Evolutionary conservation across 2,888 invertebrate genomes (phyloP), one percentile per base, ranked within the genome.

Genomic region (Dermolepida albohirtum): DNA sequence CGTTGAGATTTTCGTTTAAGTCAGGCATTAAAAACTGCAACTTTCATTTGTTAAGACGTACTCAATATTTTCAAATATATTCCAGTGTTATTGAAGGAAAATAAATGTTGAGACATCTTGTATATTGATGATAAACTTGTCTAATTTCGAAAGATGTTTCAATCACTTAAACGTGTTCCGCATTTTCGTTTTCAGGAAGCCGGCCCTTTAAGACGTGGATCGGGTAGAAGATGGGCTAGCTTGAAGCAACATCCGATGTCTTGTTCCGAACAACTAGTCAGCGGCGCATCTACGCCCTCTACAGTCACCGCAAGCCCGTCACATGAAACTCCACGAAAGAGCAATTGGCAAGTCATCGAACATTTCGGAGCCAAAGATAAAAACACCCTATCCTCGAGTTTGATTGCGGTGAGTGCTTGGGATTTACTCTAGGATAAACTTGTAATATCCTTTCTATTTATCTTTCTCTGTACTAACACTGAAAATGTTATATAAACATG

Each of bases 331-430:
- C 87, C 89, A 2, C 89, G 89, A 82, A 94, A 94, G 81, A 94
- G 94, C 77, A 94, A 95, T 84, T 95, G 94, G 94, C 94, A 94
- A 82, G 94, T 95, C 74, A 94, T 95, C 77, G 94, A 95, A 82
- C 94, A 95, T 84, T 94, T 92, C 84, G 86, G 86, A 57, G 87
- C 88, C 29, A 89, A 85, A 78, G 87, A 87, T 72, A 85, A 80
- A 75, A 87, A 87, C 75, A 87, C 89, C 79, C 87, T 87, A 70
- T 87, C 86, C 73, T 88, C 88, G 73, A 89, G 88, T 78, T 84
- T 89, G 74, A 87, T 89, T 77, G 89, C 89, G 81, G 89, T 89
- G 82, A 87, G 87, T 79, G 64, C 2, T 41, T 1, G 14, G 27
- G 4, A 22, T 34, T 34, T 34, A 50, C 27, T 11, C 14, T 50